Percentiles rank a stretch among this genome's conserved stretches.
phyloP scores from a whole-genome alignment of 2,797 vertebrate species.

The Eospalax fontanierii region DNA sequence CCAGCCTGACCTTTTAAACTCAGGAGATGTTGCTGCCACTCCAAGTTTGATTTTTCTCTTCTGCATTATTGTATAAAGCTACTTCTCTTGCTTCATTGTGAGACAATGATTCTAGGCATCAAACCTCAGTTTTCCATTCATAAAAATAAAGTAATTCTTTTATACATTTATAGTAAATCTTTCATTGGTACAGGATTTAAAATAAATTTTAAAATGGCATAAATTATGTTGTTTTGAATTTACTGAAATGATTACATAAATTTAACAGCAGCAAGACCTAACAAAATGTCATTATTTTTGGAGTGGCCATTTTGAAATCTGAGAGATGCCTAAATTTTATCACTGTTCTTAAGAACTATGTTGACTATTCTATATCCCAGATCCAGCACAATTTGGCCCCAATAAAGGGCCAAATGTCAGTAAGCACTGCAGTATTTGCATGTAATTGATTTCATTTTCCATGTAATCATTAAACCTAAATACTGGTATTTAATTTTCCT shows the following conservation, averaged over 20 bases:
- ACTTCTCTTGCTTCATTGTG: not conserved
- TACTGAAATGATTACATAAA: slow-evolving; percentile 46
- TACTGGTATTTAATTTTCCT: slow-evolving; percentile 41
- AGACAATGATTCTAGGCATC: not conserved
- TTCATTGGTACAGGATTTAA: not conserved
- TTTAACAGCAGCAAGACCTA: slow-evolving; percentile 9
- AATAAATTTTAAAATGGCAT: slow-evolving; percentile 40
- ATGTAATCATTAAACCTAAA: slow-evolving; percentile 57
- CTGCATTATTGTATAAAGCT: not conserved
- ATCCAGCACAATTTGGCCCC: slow-evolving; percentile 2
- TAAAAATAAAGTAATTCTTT: not conserved
- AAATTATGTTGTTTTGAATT: slow-evolving; percentile 34
- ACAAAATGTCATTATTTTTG: slow-evolving; percentile 45
- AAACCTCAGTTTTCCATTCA: not conserved
- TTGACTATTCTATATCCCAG: slow-evolving; percentile 46
- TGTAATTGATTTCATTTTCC: slow-evolving; percentile 59
- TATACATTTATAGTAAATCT: not conserved
- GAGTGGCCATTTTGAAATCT: slow-evolving; percentile 31
- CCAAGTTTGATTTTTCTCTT: slow-evolving; percentile 44
- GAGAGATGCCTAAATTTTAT: slow-evolving; percentile 38
- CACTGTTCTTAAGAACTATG: not conserved
- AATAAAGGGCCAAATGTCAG: slow-evolving; percentile 44
- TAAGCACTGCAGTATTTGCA: not conserved
- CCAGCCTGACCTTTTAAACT: slow-evolving; percentile 74
- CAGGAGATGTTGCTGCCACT: slow-evolving; percentile 38